These are phyloP conservation scores for Gymnocheta viridis DNA, from an alignment of 2,888 invertebrate genomes.

Conservation along the genomic window DNA sequence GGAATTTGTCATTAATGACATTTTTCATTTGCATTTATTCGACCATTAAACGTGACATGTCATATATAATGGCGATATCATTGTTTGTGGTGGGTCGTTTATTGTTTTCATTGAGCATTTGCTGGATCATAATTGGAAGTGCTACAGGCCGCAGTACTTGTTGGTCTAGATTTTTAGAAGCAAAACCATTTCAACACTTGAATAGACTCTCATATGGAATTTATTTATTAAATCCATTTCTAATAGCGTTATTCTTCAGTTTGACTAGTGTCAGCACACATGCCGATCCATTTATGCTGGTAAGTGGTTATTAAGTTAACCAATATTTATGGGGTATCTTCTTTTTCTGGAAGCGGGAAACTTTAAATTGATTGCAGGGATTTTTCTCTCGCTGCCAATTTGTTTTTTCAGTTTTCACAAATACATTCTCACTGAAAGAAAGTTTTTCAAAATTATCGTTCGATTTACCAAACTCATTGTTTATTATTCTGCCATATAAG, in stretches of 20 bases:
- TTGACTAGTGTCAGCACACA: conserved; percentile 79
- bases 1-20: conserved; percentile 78
- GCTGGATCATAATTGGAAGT: conserved; percentile 84
- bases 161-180: conserved; percentile 81
- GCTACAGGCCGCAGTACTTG: conserved; percentile 83
- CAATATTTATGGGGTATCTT: no score
- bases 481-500: no score
- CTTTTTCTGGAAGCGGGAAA: no score
- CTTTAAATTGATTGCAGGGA: no score
- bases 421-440: no score
- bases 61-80: conserved; percentile 82
- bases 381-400: no score
- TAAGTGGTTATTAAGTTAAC: conserved; percentile 71
- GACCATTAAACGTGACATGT: conserved; percentile 81
- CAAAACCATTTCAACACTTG: conserved; percentile 81
- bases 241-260: conserved; percentile 83
- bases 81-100: conserved; percentile 83
- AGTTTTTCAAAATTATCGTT: no score
- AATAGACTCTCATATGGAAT: conserved; percentile 84
- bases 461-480: no score
- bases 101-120: conserved; percentile 83
- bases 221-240: conserved; percentile 84
- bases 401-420: no score
- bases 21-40: conserved; percentile 80
- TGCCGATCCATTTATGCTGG: conserved; percentile 81